phyloP scores from a whole-genome alignment of 2,113 vertebrate genomes.

The Zosterops pallidus region DNA sequence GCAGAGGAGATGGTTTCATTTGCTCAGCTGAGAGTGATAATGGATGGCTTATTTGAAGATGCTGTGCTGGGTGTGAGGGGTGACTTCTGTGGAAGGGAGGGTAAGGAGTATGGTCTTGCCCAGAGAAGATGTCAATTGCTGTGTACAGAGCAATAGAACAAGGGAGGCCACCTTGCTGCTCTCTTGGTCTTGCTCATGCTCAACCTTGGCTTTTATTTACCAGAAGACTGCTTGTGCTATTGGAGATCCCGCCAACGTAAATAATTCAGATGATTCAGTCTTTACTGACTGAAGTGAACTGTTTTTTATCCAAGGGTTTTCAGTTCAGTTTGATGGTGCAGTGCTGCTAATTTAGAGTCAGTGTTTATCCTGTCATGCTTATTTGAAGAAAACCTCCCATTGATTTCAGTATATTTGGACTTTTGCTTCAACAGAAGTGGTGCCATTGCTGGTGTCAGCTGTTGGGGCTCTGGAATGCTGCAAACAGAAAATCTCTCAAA shows the following conservation, averaged over 20 bases:
- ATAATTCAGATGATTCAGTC: neutral
- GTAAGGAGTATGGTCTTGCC: neutral
- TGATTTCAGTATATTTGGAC: slow-evolving; percentile 25
- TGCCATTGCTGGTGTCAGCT: neutral
- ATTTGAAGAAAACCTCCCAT: neutral
- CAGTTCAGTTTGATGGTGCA: neutral
- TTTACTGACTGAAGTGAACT: neutral
- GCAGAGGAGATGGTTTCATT: neutral
- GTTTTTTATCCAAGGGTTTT: neutral
- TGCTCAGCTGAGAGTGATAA: neutral
- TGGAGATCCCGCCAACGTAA: accelerated
- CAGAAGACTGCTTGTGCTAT: neutral
- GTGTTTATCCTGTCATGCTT: neutral
- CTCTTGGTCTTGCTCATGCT: neutral
- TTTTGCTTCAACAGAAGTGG: slow-evolving; percentile 9
- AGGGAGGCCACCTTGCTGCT: neutral
- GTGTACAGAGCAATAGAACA: neutral
- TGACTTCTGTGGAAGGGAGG: neutral
- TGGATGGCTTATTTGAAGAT: neutral
- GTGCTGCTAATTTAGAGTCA: neutral
- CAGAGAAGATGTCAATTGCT: neutral
- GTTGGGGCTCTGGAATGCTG: neutral
- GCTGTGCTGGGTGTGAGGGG: accelerated
- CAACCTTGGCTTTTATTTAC: neutral
- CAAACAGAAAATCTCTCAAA: neutral